Evolutionary conservation across 2,797 vertebrate species (phyloP), one percentile per base, ranked within the genome.

Genomic region (Bucorvus abyssinicus): DNA sequence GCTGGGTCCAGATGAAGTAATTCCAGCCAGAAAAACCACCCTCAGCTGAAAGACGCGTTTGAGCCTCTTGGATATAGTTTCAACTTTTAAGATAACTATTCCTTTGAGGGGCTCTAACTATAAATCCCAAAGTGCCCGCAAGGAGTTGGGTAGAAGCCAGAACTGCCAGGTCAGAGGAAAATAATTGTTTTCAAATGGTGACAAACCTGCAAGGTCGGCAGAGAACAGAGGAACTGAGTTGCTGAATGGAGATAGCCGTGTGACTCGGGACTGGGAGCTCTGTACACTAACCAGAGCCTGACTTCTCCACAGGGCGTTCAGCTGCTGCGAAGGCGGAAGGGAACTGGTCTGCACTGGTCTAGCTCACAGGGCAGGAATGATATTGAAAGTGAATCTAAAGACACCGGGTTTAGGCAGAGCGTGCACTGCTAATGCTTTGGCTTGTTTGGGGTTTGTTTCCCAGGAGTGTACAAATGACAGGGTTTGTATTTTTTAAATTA

Each of bases 151-250:
- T 4, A 63, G 67, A 55, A 70, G 93, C 93, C 95, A 95, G 49
- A 94, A 93, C 88, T 76, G 92, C 94, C 89, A 93, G 90, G 67
- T 60, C 60, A 47, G 85, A 53, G 44, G 79, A 32, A 74, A 94
- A 70, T 95, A 97, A 95, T 95, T 94, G 83, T 94, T 97, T 95
- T 94, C 96, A 96, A 97, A 96, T 93, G 95, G 89, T 88, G 95
- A 69, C 93, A 84, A 94, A 96, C 85, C 91, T 93, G 87, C 70
- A 52, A 81, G 87, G 91, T 84, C 32, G 10, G 91, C 76, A 49
- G 89, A 63, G 89, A 97, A 32, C 47, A 87, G 94, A 95, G 69
- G 40, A 38, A 17, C 59, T 34, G 65, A 24, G 15, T 10, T 73
- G 89, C 50, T 91, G 89, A n/a, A 30, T 24, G 76, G 77, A 91